Conservation (phyloP, 2,113 vertebrate species). For the Gambusia affinis region DNA sequence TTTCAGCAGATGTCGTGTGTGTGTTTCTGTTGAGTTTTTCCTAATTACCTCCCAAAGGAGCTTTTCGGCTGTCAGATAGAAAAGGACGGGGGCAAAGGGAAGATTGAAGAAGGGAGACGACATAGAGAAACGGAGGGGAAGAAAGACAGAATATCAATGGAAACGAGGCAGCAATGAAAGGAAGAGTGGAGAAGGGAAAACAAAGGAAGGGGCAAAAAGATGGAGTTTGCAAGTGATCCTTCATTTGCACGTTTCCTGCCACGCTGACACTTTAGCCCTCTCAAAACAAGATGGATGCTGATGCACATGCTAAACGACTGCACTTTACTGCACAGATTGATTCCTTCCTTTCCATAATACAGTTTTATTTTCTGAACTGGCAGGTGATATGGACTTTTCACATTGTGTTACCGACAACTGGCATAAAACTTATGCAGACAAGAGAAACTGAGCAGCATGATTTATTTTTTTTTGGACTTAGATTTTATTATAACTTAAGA, state of each 20-base stretch:
- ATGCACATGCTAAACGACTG: neutral
- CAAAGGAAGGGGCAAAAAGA: slow-evolving; percentile 13
- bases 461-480: neutral
- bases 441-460: neutral
- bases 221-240: slow-evolving; percentile 18
- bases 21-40: slow-evolving; percentile 77
- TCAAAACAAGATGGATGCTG: slow-evolving; percentile 6
- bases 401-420: neutral
- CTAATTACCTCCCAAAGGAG: slow-evolving; percentile 84
- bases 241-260: slow-evolving; percentile 31
- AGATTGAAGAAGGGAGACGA: slow-evolving; percentile 39
- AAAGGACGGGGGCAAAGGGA: slow-evolving; percentile 44
- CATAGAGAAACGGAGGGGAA: slow-evolving; percentile 37
- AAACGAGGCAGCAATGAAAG: slow-evolving; percentile 42
- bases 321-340: neutral
- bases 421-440: neutral
- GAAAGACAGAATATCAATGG: slow-evolving; percentile 39
- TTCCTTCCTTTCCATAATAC: neutral
- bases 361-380: neutral
- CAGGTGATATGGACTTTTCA: neutral
- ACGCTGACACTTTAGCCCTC: slow-evolving; percentile 39
- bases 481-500: no score
- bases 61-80: slow-evolving; percentile 65
- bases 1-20: slow-evolving; percentile 71
- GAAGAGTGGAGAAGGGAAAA: slow-evolving; percentile 19